Evolutionary conservation across 2,797 vertebrate species (phyloP).

Genomic region (Squalus acanthias): DNA sequence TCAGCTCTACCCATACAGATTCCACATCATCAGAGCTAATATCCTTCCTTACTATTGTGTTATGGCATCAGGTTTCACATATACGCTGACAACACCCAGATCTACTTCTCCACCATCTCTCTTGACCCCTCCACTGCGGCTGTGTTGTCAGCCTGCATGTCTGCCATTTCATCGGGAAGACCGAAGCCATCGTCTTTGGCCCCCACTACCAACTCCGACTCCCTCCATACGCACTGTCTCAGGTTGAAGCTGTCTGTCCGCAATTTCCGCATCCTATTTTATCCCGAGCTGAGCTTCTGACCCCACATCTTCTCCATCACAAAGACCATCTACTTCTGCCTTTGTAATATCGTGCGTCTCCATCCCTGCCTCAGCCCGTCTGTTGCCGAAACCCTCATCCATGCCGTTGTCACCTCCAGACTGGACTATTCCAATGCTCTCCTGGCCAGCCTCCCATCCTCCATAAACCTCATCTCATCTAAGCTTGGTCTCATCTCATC

Average conservation of each 20-base stretch:
- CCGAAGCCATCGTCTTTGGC: neutral
- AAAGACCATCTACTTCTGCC: neutral
- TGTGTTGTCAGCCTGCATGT: neutral
- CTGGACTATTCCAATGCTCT: neutral
- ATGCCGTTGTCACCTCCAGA: neutral
- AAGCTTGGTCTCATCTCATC: neutral
- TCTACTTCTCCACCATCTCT: neutral
- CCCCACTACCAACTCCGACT: neutral
- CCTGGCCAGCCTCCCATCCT: neutral
- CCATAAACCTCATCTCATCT: neutral
- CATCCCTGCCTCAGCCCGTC: neutral
- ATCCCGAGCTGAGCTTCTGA: neutral
- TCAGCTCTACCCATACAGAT: too few relatives aligned
- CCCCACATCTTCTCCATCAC: neutral
- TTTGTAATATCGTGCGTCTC: neutral
- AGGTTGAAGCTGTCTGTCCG: neutral
- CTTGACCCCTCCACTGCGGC: too few relatives aligned
- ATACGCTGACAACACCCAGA: neutral
- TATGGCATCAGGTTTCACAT: neutral
- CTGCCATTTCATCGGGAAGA: neutral
- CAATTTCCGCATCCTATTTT: neutral
- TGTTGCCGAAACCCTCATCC: neutral
- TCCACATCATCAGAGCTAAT: too few relatives aligned
- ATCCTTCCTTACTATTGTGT: too few relatives aligned
- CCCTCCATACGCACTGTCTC: neutral